Evolutionary conservation across 2,113 vertebrate species (phyloP), one percentile per base, ranked within the genome.

Genomic region (Stigmatopora argus): DNA sequence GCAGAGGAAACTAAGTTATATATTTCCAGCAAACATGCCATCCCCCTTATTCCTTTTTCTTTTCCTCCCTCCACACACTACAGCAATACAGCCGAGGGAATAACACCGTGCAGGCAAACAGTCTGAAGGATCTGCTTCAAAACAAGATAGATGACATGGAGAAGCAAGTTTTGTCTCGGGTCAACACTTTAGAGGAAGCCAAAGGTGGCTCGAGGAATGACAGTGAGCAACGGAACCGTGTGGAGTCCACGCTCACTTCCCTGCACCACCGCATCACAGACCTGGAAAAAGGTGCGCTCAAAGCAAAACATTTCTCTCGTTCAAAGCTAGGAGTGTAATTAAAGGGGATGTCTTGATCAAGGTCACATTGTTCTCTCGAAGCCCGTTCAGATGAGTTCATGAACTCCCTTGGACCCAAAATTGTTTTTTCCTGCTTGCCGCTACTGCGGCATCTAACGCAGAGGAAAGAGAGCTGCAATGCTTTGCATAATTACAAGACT

Each of bases 81-180:
- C 90, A 95, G 94, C 93, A 94, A 74, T 95, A 95, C 91, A 98
- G 94, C 83, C 89, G 95, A 65, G 93, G 92, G 55, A 98, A 98
- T 73, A 92, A 88, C 76, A 94, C 93, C 38, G 86, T 85, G 81
- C 95, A 97, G 77, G 91, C 92, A 60, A 93, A 90, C 90, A 95
- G 92, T 83, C 91, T 98, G 79, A 95, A 96, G 80, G 95, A 98
- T 70, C 88, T 97, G 70, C 93, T 98, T 78, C 96, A 98, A 77
- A 96, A 90, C 87, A 97, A 97, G 82, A 96, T 98, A 56, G 96
- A 98, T 46, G 95, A 98, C 71, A 91, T 98, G 91, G 96, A 98
- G 90, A 93, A 93, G 89, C 95, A 98, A 86, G 96, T 97, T 59
- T 90, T 98, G 79, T 94, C 94, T 63, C 89, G 96, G 60, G 96